phyloP scores from a whole-genome alignment of 2,113 vertebrate species.

The Anarhynchus alexandrinus region DNA sequence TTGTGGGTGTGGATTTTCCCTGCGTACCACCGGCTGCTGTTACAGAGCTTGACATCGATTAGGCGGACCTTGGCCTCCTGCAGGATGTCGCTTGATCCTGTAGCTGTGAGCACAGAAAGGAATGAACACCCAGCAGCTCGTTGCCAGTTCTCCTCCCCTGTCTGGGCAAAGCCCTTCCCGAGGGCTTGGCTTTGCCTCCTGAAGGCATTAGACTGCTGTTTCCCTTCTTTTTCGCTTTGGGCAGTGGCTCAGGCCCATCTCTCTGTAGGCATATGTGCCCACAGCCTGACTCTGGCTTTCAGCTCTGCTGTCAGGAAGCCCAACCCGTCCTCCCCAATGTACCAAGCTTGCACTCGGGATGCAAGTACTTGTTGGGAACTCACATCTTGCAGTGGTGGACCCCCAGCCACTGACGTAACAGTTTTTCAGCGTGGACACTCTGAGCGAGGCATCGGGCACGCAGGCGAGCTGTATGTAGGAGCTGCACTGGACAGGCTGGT shows the following conservation, averaged over 20 bases:
- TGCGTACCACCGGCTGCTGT: not conserved
- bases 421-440: not conserved
- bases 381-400: not conserved
- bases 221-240: too few species aligned
- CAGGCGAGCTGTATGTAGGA: slow-evolving; percentile 29
- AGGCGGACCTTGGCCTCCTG: not conserved
- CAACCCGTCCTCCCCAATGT: not conserved
- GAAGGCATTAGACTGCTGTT: too few species aligned
- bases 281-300: not conserved
- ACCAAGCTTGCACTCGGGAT: not conserved
- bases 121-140: not conserved
- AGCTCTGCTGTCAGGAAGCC: not conserved
- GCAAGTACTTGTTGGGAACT: not conserved
- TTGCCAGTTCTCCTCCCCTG: not conserved
- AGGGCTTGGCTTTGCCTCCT: too few species aligned
- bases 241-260: not conserved
- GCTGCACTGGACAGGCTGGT: not conserved
- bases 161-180: not conserved
- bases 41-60: not conserved
- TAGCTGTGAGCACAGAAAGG: not conserved
- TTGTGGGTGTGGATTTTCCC: too few species aligned
- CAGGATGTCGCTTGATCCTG: not conserved
- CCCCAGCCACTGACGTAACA: slow-evolving; percentile 57
- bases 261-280: too few species aligned
- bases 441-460: not conserved